phyloP scores from a whole-genome alignment of 2,888 invertebrate genomes.

The Myopa tessellatipennis region DNA sequence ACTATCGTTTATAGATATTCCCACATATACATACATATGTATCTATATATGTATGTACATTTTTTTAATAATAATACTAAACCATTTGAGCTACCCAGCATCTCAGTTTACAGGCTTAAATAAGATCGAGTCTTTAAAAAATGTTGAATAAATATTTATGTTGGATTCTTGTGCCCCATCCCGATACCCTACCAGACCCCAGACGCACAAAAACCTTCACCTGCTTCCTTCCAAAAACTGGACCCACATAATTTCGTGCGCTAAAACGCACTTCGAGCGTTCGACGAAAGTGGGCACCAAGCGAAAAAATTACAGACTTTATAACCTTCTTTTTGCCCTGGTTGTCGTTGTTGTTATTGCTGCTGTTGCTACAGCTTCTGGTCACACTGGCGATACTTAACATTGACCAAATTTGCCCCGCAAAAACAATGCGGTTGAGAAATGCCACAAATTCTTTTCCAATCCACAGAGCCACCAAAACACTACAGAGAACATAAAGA shows the following conservation, averaged over 20 bases:
- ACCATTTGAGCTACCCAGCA: no score
- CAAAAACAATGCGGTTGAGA: conserved; percentile 20
- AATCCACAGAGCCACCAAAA: background rate
- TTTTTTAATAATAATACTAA: no score
- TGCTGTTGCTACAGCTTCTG: background rate
- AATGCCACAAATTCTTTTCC: conserved; percentile 29
- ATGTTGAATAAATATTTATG: no score
- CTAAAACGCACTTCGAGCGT: conserved; percentile 50
- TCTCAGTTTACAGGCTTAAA: no score
- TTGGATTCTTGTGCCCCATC: background rate
- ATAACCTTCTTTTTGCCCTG: conserved; percentile 6
- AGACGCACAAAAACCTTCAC: conserved; percentile 27
- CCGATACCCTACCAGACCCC: background rate
- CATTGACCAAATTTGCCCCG: conserved; percentile 27
- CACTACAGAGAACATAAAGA: background rate
- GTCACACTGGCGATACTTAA: conserved; percentile 9
- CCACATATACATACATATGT: no score
- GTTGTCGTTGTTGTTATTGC: background rate
- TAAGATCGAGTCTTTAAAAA: no score
- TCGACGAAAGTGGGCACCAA: conserved; percentile 40
- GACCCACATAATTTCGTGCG: conserved; percentile 39
- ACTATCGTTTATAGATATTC: background rate
- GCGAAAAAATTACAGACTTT: background rate
- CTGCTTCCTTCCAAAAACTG: conserved; percentile 29
- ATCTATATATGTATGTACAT: no score